Evolutionary conservation across 2,113 vertebrate species (phyloP).

Genomic region (Cyanocitta stelleri): DNA sequence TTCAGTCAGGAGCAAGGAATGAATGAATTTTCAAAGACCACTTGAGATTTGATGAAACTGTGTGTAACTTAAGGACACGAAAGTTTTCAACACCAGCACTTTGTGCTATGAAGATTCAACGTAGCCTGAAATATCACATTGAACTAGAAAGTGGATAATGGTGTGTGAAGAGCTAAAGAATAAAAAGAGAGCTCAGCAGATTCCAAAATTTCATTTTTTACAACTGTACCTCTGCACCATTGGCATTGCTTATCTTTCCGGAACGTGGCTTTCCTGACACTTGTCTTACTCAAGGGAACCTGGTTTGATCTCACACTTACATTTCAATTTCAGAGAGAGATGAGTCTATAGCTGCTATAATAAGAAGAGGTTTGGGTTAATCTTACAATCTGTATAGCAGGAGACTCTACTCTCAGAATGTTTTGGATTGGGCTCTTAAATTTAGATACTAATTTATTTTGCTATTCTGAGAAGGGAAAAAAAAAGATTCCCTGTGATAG

Average conservation of each 20-base stretch:
- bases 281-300: background rate
- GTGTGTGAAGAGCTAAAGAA: background rate
- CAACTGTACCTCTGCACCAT: background rate
- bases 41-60: background rate
- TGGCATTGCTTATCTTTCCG: background rate
- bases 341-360: background rate
- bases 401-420: background rate
- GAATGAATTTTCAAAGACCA: background rate
- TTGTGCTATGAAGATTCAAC: background rate
- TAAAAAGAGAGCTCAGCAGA: background rate
- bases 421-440: background rate
- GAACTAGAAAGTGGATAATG: background rate
- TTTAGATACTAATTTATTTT: background rate
- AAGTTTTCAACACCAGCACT: background rate
- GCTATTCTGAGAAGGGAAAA: background rate
- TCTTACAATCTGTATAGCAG: background rate
- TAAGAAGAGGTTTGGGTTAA: background rate
- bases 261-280: background rate
- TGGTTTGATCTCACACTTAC: background rate
- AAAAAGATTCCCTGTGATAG: background rate
- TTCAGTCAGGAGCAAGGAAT: background rate
- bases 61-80: rapidly evolving
- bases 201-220: background rate
- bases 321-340: background rate
- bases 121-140: background rate